Conservation (phyloP, 2,113 vertebrate genomes). For the Centrocercus urophasianus region DNA sequence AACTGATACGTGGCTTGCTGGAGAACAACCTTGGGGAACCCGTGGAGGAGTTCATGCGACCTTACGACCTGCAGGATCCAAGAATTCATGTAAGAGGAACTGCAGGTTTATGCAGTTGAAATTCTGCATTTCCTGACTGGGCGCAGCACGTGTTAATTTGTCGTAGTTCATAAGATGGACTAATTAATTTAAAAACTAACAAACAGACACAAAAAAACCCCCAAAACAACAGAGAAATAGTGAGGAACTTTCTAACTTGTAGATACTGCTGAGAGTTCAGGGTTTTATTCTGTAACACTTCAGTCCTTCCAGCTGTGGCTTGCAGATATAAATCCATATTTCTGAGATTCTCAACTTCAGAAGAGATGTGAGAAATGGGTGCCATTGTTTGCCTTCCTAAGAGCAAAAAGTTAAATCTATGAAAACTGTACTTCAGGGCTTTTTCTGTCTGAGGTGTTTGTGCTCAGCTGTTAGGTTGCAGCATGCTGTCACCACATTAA, state of each 20-base stretch:
- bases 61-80: slow-evolving; percentile 95
- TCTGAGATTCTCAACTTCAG: background rate
- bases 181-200: background rate
- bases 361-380: background rate
- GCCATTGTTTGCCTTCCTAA: background rate
- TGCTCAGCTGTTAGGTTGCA: background rate
- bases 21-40: slow-evolving; percentile 96
- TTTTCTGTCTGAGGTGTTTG: background rate
- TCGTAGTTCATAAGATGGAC: background rate
- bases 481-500: background rate
- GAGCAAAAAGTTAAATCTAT: background rate
- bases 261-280: background rate
- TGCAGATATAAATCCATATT: background rate
- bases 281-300: background rate
- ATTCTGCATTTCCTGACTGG: background rate
- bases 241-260: background rate
- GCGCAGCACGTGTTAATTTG: background rate
- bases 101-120: background rate
- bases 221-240: too few relatives aligned
- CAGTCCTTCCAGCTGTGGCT: background rate
- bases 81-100: slow-evolving; percentile 87
- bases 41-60: slow-evolving; percentile 93
- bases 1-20: slow-evolving; percentile 90
- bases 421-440: background rate
- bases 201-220: background rate